Evolutionary conservation across 2,113 vertebrate species (phyloP).

Genomic region (Dipodomys stephensi): DNA sequence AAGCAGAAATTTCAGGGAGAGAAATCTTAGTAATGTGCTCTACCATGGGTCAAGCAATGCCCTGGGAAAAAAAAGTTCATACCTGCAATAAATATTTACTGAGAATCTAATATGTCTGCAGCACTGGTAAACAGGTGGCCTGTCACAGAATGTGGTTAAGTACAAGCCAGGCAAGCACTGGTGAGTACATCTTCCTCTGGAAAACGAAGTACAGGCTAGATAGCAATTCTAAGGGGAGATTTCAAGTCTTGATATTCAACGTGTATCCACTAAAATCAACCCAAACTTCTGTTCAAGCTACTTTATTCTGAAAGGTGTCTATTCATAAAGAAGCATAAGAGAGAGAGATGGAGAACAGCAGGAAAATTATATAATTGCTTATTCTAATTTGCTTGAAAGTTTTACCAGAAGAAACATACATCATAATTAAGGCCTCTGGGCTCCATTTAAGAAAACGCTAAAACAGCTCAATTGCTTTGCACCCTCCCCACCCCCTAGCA

Average conservation of each 20-base stretch:
- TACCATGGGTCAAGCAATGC: not conserved
- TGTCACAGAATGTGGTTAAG: not conserved
- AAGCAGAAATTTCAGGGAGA: not conserved
- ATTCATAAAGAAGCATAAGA: constrained; percentile 56
- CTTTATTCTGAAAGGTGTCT: constrained; percentile 48
- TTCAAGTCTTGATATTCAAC: constrained; percentile 41
- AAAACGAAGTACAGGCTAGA: not conserved
- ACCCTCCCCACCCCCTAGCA: not conserved
- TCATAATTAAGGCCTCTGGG: constrained; percentile 67
- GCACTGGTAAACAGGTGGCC: not conserved
- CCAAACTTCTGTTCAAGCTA: constrained; percentile 21
- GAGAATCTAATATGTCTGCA: not conserved
- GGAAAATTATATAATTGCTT: constrained; percentile 66
- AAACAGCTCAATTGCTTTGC: constrained; percentile 54
- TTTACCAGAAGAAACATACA: constrained; percentile 69
- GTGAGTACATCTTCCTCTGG: not conserved
- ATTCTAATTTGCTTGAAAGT: constrained; percentile 62
- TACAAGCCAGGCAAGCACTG: not conserved
- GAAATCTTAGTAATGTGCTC: not conserved
- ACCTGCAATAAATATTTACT: not conserved
- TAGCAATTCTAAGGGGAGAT: not conserved
- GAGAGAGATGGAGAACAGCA: constrained; percentile 42
- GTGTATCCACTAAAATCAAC: constrained; percentile 22
- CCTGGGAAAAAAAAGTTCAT: not conserved
- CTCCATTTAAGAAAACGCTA: constrained; percentile 69